phyloP scores from a whole-genome alignment of 2,113 vertebrate species.

The Sporophila hypoxantha region DNA sequence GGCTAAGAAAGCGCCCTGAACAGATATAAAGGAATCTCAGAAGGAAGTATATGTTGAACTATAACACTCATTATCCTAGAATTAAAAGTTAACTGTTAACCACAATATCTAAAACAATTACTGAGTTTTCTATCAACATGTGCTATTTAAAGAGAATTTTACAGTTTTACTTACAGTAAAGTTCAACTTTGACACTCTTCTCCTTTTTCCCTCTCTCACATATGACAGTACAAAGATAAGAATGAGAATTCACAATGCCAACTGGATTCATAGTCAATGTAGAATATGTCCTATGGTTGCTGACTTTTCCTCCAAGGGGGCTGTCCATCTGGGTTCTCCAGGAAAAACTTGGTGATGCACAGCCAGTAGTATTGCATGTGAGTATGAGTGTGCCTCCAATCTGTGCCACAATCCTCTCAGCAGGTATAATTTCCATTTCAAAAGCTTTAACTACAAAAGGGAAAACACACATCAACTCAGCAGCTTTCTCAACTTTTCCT shows the following conservation, averaged over 20 bases:
- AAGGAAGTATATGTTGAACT: not conserved
- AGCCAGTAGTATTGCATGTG: constrained; percentile 56
- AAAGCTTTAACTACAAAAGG: constrained; percentile 39
- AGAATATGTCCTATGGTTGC: not conserved
- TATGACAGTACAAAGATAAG: constrained; percentile 63
- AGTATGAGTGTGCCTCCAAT: constrained; percentile 51
- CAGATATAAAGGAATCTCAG: not conserved
- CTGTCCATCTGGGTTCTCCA: constrained; percentile 67
- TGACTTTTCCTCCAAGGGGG: constrained; percentile 53
- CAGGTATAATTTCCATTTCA: constrained; percentile 43
- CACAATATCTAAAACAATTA: not conserved
- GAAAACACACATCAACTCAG: not conserved
- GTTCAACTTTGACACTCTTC: constrained; percentile 43
- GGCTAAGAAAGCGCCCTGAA: not conserved
- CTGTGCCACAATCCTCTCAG: constrained; percentile 1
- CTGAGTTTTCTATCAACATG: not conserved
- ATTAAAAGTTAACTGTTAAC: not conserved
- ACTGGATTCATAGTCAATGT: constrained; percentile 60
- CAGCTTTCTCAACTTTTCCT: not conserved
- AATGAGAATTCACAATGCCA: constrained; percentile 21
- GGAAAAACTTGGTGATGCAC: constrained; percentile 59
- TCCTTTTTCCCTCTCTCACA: constrained; percentile 45
- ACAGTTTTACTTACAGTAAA: constrained; percentile 72
- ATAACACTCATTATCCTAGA: not conserved
- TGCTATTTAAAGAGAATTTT: not conserved